Base-by-base conservation (phyloP, 2,113 vertebrate species). In the Gasterosteus aculeatus region DNA sequence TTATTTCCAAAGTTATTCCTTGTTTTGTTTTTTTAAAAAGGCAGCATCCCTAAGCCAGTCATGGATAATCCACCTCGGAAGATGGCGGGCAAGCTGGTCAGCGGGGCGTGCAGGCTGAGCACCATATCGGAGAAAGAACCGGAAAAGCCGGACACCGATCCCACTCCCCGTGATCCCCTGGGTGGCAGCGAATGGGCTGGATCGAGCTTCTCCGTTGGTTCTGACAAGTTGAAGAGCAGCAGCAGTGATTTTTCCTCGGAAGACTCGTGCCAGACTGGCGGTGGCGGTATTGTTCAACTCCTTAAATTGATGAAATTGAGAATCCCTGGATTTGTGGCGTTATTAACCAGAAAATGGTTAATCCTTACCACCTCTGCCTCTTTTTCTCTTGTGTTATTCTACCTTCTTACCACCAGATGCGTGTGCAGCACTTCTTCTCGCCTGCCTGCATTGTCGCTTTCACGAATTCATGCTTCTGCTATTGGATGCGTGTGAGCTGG, bases 381-480 rank as follows among this genome's bases (percentile, higher is more conserved):
- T 49, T 22, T 16, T 54, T 35, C 14, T 41, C 5, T 58, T 26
- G 29, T 38, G 22, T 12, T 62, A 0, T n/a, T 54, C 29, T 31
- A 1, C 42, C 53, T 57, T 8, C 65, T 12, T 19, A 26, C 22
- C 66, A 53, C 38, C 84, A 94, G 92, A 93, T 42, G 91, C 90
- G 61, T 93, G 89, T 7, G 92, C 93, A 0, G 74, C 71, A 3
- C 72, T 93, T 16, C 57, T 92, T 14, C 87, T 92, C 46, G 69
- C 89, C 62, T 92, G 91, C 15, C 86, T 93, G 18, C 75, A 91
- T 42, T 94, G 92, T 65, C 84, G 79, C n/a, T 91, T 92, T 81
- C 85, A 75, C 0, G 87, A 90, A 15, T 38, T 92, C 15, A 69
- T 85, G 49, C 46, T 39, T 11, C 82, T 90, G 75, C 69, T 93